Evolutionary conservation across 2,113 vertebrate genomes (phyloP), one percentile per base, ranked within the genome.

Genomic region (Hemiprocne comata): DNA sequence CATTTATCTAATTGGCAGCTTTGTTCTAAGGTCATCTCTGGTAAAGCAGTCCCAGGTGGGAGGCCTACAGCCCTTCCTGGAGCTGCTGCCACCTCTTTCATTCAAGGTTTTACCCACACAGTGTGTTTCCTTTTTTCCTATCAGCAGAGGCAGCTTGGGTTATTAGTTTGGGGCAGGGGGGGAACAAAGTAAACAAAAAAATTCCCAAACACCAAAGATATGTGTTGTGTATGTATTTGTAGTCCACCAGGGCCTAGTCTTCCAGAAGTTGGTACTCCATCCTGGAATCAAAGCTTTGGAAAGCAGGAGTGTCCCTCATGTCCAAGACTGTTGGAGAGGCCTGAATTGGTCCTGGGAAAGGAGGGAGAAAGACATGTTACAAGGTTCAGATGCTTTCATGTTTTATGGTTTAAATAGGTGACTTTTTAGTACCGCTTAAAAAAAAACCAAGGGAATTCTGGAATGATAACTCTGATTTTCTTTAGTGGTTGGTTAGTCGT

Each of bases 251-350:
- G 82, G 88, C 87, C 31, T 70, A 34, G 71, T 54, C 33, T 83
- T 74, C 53, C 74, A 73, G 61, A 51, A 65, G 86, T 3, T 80
- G 40, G 46, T 54, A 29, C 84, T 62, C 24, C 46, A 55, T 95
- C 79, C 91, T 94, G 94, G 85, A 88, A 83, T 96, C 90, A 93
- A 90, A 94, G 77, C 86, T 83, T 85, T 80, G 71, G 95, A 87
- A 94, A 91, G 87, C 9, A 6, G 75, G 76, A 67, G 23, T 75
- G 89, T 92, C 85, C 69, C 70, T 26, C 69, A 10, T 88, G 80
- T 90, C 89, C 89, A 19, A 13, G 42, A 26, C n/a, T n/a, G n/a
- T n/a, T n/a, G n/a, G n/a, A n/a, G n/a, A n/a, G n/a, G n/a, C n/a
- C n/a, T 86, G 57, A 60, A 34, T 61, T 94, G 85, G 87, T 91